Evolutionary conservation across 2,113 vertebrate genomes (phyloP).

Genomic region (Pluvialis apricaria): DNA sequence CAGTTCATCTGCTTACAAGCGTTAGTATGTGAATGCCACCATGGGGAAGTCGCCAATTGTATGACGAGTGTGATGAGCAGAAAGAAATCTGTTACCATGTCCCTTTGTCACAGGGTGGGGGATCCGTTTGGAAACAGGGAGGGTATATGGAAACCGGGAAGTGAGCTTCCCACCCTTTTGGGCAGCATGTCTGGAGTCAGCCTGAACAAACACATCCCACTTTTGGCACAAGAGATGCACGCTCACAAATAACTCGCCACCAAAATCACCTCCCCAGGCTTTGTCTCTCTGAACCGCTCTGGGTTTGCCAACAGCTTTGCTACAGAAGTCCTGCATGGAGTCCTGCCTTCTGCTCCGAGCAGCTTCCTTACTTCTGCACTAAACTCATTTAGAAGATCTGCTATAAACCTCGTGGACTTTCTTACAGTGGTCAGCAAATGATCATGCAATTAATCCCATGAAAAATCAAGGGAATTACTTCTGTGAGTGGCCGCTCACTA

Average conservation of each 20-base stretch:
- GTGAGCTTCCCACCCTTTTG: not conserved
- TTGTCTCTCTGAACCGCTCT: not conserved
- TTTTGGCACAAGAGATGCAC: not conserved
- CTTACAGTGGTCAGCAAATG: not conserved
- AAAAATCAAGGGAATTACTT: not conserved
- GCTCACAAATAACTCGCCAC: not conserved
- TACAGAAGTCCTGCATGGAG: fast-evolving
- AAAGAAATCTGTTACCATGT: not conserved
- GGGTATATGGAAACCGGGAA: not conserved
- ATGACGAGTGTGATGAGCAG: not conserved
- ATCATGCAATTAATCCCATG: not conserved
- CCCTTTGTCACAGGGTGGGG: not conserved
- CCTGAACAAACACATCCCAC: slow-evolving; percentile 28
- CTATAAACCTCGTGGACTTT: not conserved
- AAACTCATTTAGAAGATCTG: not conserved
- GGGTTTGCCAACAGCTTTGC: not conserved
- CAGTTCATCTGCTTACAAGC: not conserved
- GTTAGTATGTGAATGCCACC: not conserved
- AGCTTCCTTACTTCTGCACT: not conserved
- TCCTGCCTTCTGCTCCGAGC: not conserved
- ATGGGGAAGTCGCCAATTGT: not conserved
- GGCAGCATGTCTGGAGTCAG: not conserved
- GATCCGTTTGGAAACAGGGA: slow-evolving; percentile 14
- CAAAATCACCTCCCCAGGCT: not conserved
- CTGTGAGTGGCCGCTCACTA: not conserved